Percentiles rank a stretch among this genome's conserved stretches.
Conservation (phyloP, 2,797 vertebrate genomes). For the Naso thynnoides region DNA sequence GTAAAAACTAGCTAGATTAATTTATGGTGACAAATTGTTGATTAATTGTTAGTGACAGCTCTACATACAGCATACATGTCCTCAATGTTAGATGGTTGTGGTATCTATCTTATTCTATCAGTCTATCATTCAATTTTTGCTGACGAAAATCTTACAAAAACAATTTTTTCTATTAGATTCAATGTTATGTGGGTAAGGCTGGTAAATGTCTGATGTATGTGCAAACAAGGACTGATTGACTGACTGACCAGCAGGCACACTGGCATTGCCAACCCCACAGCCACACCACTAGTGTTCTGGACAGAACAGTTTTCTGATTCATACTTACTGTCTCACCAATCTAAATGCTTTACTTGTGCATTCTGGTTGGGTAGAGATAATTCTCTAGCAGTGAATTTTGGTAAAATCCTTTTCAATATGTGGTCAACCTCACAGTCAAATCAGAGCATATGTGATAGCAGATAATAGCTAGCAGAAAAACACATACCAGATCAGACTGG, state of each 20-base stretch:
- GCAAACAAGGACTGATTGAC: too few species aligned
- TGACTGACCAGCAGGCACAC: not conserved
- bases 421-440: constrained; percentile 26
- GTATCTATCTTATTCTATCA: too few species aligned
- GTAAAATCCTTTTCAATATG: constrained; percentile 17
- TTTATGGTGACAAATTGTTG: too few species aligned
- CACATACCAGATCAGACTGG: constrained; percentile 20
- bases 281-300: not conserved
- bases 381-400: constrained; percentile 25
- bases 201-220: too few species aligned
- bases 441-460: constrained; percentile 17
- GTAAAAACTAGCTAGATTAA: too few species aligned
- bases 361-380: constrained; percentile 28
- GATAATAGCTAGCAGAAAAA: constrained; percentile 15
- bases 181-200: not conserved
- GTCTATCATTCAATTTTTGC: not conserved
- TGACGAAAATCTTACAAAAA: not conserved
- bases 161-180: not conserved
- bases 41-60: too few species aligned
- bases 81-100: too few species aligned
- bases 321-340: constrained; percentile 3
- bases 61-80: too few species aligned
- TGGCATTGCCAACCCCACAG: too few species aligned
- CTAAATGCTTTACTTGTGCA: constrained; percentile 21
- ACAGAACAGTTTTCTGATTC: constrained; percentile 9